phyloP scores from a whole-genome alignment of 1,140 invertebrate genomes.

The Gonatopus flavifemur region DNA sequence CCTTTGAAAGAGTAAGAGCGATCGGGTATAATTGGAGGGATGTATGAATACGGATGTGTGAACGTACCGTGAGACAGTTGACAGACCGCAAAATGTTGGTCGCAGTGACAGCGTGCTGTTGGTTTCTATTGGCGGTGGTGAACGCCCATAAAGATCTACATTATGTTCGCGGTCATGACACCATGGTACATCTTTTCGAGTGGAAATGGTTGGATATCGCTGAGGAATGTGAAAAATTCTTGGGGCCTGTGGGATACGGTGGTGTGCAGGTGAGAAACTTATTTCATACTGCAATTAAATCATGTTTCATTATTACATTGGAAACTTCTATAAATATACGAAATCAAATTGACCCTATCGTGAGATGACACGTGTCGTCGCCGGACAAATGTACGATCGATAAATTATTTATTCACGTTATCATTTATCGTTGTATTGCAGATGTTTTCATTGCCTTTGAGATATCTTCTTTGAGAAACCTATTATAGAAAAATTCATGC shows the following conservation, averaged over 20 bases:
- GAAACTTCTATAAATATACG: too few species aligned
- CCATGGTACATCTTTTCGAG: slow-evolving; percentile 65
- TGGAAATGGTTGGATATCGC: slow-evolving; percentile 70
- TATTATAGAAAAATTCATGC: too few species aligned
- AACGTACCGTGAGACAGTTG: slow-evolving; percentile 12
- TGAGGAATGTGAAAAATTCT: slow-evolving; percentile 67
- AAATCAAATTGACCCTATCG: too few species aligned
- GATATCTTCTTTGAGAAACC: too few species aligned
- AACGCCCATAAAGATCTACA: slow-evolving; percentile 26
- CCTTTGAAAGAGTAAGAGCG: slow-evolving; percentile 12
- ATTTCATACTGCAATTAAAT: too few species aligned
- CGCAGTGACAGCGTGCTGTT: background rate
- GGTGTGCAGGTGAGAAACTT: slow-evolving; percentile 71
- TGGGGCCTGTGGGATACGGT: slow-evolving; percentile 65
- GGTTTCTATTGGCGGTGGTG: slow-evolving; percentile 1
- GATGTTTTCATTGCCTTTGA: too few species aligned
- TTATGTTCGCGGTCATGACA: slow-evolving; percentile 26
- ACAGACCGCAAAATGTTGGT: slow-evolving; percentile 7
- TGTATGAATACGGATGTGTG: background rate
- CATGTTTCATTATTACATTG: too few species aligned
- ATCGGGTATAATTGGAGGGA: too few species aligned
- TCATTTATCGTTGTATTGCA: too few species aligned
- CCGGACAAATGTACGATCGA: too few species aligned
- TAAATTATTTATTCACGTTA: too few species aligned
- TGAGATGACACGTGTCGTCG: too few species aligned